Evolutionary conservation across 2,113 vertebrate genomes (phyloP).

Genomic region (Phalacrocorax aristotelis): DNA sequence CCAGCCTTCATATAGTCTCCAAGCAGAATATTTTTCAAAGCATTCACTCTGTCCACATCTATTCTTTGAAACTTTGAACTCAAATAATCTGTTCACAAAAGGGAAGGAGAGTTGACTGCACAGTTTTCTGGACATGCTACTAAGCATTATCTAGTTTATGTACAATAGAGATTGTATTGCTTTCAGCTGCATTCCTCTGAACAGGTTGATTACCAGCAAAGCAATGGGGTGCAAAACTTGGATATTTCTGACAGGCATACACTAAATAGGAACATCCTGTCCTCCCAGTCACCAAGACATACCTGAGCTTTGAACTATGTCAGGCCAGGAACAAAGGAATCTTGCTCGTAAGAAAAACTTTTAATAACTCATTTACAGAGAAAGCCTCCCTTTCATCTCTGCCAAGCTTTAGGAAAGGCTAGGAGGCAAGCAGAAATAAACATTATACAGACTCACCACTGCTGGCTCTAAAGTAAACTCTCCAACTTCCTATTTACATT

Average conservation of each 20-base stretch:
- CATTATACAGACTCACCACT: slow-evolving; percentile 30
- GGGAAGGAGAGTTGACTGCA: neutral
- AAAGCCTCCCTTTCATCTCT: slow-evolving; percentile 63
- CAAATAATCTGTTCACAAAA: neutral
- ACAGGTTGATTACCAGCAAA: neutral
- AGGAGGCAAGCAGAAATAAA: slow-evolving; percentile 61
- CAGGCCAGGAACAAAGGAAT: slow-evolving; percentile 65
- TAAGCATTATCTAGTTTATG: neutral
- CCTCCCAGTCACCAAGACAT: slow-evolving; percentile 20
- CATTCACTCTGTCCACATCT: neutral
- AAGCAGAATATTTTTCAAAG: slow-evolving; percentile 18
- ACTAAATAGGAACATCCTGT: neutral
- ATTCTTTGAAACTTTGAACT: neutral
- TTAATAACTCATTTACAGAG: slow-evolving; percentile 43
- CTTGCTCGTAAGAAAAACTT: slow-evolving; percentile 62
- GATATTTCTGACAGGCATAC: neutral
- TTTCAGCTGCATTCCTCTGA: neutral
- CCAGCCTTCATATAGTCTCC: neutral
- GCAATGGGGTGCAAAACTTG: neutral
- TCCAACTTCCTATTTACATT: slow-evolving; percentile 74
- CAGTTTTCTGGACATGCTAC: neutral
- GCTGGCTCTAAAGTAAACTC: slow-evolving; percentile 70
- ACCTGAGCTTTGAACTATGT: slow-evolving; percentile 68
- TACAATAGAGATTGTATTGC: neutral
- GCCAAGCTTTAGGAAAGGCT: slow-evolving; percentile 56